Evolutionary conservation across 2,888 invertebrate genomes (phyloP), one percentile per base, ranked within the genome.

Genomic region (Cosmorhoe ocellata): DNA sequence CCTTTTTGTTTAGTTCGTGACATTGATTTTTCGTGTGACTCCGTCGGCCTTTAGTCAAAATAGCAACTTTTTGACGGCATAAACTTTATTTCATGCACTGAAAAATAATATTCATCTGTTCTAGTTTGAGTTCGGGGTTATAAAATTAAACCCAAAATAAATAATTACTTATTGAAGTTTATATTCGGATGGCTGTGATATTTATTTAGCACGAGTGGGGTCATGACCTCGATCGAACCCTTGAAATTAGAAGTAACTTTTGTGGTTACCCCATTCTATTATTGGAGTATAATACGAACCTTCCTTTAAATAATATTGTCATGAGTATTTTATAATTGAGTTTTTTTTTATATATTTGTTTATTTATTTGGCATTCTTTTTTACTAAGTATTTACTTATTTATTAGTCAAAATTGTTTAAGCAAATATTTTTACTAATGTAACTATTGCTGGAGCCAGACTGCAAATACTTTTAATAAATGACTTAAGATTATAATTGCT

Each of bases 221-320:
- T 58, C 52, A 56, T 58, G 58, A 58, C 58, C 56, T 48, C 58
- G 39, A 45, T 37, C 28, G 37, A 41, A 40, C 37, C 47, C 40
- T 31, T 41, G 39, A 49, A 36, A 39, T 43, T 31, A 28, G 39
- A 43, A 34, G 39, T 43, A 13, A 28, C 27, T 39, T 34, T 44
- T 37, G 28, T 34, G 18, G 24, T 43, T 30, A 47, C 46, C 47
- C 42, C 30, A 39, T 48, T 36, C 34, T 43, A 34, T 11, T 36
- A 28, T 28, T 41, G 31, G 33, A 22, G 34, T n/a, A 5, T 24
- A 6, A 41, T n/a, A n/a, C n/a, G n/a, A 24, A 7, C 30, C 30
- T 40, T 40, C 8, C 6, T 24, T 1, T 24, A 24, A 12, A 12
- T 11, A 18, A 24, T 1, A 18, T 18, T 34, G n/a, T 34, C 10